These are phyloP conservation scores for Paradisaea rubra DNA, from an alignment of 2,113 vertebrate species.

Conservation along the genomic window DNA sequence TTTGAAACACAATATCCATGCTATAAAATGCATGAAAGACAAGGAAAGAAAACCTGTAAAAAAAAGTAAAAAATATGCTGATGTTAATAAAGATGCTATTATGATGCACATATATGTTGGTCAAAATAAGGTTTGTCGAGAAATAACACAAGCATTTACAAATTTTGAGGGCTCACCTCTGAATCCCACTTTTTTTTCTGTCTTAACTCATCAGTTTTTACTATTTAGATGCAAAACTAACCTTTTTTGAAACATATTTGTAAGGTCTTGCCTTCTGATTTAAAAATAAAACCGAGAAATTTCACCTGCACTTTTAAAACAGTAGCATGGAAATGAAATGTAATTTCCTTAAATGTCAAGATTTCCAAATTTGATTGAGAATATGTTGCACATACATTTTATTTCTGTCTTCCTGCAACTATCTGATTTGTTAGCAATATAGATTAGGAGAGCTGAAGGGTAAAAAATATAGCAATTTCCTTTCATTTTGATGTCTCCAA, in stretches of 20 bases:
- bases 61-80: background rate
- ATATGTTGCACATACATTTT: background rate
- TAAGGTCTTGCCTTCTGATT: background rate
- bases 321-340: background rate
- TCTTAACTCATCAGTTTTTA: background rate
- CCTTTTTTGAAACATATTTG: background rate
- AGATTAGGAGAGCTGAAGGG: background rate
- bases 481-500: background rate
- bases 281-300: background rate
- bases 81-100: background rate
- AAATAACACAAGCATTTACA: background rate
- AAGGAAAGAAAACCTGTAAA: background rate
- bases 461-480: background rate
- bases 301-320: constrained; percentile 8
- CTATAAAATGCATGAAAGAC: background rate
- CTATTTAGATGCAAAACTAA: background rate
- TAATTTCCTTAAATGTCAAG: constrained; percentile 48
- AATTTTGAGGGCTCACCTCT: background rate
- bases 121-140: background rate
- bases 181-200: background rate
- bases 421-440: background rate
- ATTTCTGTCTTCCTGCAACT: background rate
- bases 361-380: constrained; percentile 20
- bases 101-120: background rate
- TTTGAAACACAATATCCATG: background rate